Conservation (phyloP, 2,888 invertebrate species). For the Leptodirus hochenwartii region DNA sequence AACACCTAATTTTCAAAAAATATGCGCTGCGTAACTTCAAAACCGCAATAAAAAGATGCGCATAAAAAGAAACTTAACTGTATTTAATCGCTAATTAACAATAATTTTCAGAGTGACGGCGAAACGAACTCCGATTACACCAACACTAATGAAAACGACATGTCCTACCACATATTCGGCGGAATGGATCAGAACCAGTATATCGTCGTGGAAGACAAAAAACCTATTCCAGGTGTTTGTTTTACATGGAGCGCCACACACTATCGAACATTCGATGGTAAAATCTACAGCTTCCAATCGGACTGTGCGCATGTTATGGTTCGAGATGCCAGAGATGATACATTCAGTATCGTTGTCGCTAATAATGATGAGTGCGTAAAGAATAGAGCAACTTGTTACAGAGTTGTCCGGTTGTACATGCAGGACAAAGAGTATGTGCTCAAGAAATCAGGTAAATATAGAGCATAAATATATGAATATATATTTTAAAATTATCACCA, state of each 20-base stretch:
- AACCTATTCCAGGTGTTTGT: slow-evolving; percentile 49
- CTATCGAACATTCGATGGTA: slow-evolving; percentile 73
- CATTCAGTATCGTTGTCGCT: slow-evolving; percentile 47
- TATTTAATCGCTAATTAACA: no score
- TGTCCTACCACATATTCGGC: no score
- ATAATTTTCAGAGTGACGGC: no score
- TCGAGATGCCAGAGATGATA: slow-evolving; percentile 47
- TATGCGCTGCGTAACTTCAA: no score
- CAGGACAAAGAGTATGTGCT: slow-evolving; percentile 51
- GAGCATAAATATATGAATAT: background rate
- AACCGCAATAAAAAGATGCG: no score
- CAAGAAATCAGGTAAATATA: slow-evolving; percentile 27
- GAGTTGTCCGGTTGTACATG: slow-evolving; percentile 42
- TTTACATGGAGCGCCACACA: slow-evolving; percentile 67
- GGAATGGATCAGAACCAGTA: slow-evolving; percentile 1
- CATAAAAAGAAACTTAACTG: no score
- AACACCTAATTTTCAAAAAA: no score
- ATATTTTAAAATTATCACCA: no score
- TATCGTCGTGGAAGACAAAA: slow-evolving; percentile 15
- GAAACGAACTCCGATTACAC: no score
- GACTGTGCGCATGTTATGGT: slow-evolving; percentile 58
- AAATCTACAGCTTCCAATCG: slow-evolving; percentile 57
- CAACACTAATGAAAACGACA: no score
- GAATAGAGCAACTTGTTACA: slow-evolving; percentile 29
- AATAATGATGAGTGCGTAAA: slow-evolving; percentile 32